These are phyloP conservation scores for Tiliacea aurago DNA, from an alignment of 2,888 invertebrate species.

Conservation along the genomic window DNA sequence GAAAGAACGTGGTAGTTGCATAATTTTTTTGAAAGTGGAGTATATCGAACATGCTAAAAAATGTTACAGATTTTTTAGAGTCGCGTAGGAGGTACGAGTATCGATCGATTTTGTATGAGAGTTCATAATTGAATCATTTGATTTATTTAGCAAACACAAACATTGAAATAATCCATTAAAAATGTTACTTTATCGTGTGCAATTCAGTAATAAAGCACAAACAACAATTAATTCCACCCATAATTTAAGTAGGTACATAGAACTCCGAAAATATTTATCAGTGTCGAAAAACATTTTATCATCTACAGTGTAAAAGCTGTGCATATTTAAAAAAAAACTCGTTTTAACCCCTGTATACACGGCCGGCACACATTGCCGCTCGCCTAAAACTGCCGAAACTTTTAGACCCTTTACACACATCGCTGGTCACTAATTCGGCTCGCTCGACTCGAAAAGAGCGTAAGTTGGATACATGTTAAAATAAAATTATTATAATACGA, in stretches of 20 bases:
- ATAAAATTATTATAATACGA: constrained; percentile 33
- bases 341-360: constrained; percentile 77
- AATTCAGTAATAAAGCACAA: neutral
- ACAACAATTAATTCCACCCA: constrained; percentile 16
- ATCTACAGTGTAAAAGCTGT: constrained; percentile 54
- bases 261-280: constrained; percentile 16
- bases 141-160: constrained; percentile 3
- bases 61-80: neutral
- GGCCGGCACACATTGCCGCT: constrained; percentile 67
- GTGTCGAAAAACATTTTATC: constrained; percentile 42
- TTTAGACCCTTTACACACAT: constrained; percentile 88
- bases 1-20: neutral
- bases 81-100: too few relatives aligned
- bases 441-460: constrained; percentile 74
- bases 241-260: constrained; percentile 6
- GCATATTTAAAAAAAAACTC: constrained; percentile 77
- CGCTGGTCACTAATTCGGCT: constrained; percentile 85
- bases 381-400: constrained; percentile 82
- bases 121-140: neutral
- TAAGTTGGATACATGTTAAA: constrained; percentile 69
- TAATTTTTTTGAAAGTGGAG: neutral
- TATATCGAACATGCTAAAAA: neutral
- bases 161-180: neutral
- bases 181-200: neutral
- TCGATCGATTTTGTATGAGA: neutral